Base-by-base conservation (phyloP, 1,140 invertebrate species). In the Diabrotica undecimpunctata region DNA sequence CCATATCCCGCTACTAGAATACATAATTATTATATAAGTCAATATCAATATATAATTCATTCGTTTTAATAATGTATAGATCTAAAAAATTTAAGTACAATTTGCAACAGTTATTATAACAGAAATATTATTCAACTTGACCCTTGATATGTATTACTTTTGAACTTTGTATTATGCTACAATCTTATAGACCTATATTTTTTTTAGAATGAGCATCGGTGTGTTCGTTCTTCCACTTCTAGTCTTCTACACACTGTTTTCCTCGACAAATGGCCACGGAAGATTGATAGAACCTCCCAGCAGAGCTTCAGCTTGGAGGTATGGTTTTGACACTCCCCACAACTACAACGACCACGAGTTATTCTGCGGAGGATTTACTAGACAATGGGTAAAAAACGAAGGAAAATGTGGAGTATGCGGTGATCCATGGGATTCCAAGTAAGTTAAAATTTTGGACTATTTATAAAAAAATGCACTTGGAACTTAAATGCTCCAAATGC, bases 341-440 rank as follows among this genome's bases (percentile, higher is more conserved):
- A 90, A 94, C 76, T 96, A 95, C 80, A 94, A 95, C 74, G 94
- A 96, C 75, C 90, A 95, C 75, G 91, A 95, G 76, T 83, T 91
- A 3, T 95, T 90, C 78, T 96, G 94, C 77, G 94, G 94, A 4
- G 94, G 94, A 5, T 93, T 93, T 72, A 83, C 87, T 3, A 81
- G 88, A 61, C 91, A 93, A 72, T 92, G 90, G 88, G 81, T 72
- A 62, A 82, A 79, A 63, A 88, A 88, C 72, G 85, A 81, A 0
- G 91, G 93, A 0, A 93, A 93, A 77, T 96, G 94, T 75, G 93
- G 94, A 5, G 87, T 94, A 37, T 95, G 93, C 74, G 93, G 93
- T 7, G 93, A 96, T 78, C 81, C 92, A 0, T 95, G 88, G 87
- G 90, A 94, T 72, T 70, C 81, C 2, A 78, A 82, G 56, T 75